phyloP scores from a whole-genome alignment of 2,888 invertebrate species.

The Clivina fossor region DNA sequence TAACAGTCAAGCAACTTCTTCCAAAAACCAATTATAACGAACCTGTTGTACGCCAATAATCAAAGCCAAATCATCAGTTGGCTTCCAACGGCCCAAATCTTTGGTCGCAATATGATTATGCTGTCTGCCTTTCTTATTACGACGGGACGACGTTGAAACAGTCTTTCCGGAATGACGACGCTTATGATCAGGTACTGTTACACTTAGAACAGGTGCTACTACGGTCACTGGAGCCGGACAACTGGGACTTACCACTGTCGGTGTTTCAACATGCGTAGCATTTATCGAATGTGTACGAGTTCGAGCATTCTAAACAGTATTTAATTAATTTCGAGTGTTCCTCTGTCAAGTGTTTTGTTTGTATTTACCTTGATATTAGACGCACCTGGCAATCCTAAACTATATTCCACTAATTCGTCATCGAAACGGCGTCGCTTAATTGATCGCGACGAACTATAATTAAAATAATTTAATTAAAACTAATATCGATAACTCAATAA shows the following conservation, averaged over 20 bases:
- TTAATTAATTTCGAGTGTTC: not conserved
- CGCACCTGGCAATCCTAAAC: slow-evolving; percentile 66
- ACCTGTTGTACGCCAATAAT: slow-evolving; percentile 92
- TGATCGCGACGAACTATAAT: slow-evolving; percentile 81
- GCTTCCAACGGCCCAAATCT: slow-evolving; percentile 94
- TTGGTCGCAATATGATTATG: slow-evolving; percentile 73
- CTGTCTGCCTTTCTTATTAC: slow-evolving; percentile 64
- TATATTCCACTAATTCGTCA: slow-evolving; percentile 94
- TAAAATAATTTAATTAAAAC: slow-evolving; percentile 7
- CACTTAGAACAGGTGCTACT: slow-evolving; percentile 47
- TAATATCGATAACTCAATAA: not conserved
- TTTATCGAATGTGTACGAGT: slow-evolving; percentile 52
- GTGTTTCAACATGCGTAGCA: slow-evolving; percentile 37
- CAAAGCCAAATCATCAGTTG: slow-evolving; percentile 92
- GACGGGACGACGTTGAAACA: slow-evolving; percentile 51
- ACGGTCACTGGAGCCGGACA: slow-evolving; percentile 47
- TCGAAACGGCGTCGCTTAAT: slow-evolving; percentile 96
- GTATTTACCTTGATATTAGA: slow-evolving; percentile 49
- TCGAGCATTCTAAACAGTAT: slow-evolving; percentile 47
- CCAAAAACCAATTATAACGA: no score
- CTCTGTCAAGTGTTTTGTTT: not conserved
- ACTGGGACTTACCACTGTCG: slow-evolving; percentile 36
- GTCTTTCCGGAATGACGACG: slow-evolving; percentile 52
- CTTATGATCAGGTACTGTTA: slow-evolving; percentile 47
- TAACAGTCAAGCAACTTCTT: no score